Evolutionary conservation across 1,140 invertebrate genomes (phyloP).

Genomic region (Meteorus sp.): DNA sequence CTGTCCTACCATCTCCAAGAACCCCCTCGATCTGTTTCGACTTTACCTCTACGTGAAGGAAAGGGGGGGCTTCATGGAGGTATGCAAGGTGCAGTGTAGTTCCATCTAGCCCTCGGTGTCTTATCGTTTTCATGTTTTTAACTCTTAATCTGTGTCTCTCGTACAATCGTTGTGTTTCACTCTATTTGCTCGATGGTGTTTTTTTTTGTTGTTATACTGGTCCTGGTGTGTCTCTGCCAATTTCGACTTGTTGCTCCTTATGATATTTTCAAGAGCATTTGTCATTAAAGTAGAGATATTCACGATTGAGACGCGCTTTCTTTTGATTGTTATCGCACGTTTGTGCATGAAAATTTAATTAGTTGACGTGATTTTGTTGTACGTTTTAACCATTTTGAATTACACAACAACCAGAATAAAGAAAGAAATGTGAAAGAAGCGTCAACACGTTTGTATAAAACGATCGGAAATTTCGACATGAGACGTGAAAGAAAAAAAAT

Average conservation of each 20-base stretch:
- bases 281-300: no score
- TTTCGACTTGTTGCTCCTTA: slow-evolving; percentile 2
- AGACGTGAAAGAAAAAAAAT: slow-evolving; percentile 8
- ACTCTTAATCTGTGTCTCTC: slow-evolving; percentile 39
- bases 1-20: slow-evolving; percentile 96
- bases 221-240: slow-evolving; percentile 7
- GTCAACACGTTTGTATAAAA: neutral
- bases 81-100: slow-evolving; percentile 77
- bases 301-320: slow-evolving; percentile 12
- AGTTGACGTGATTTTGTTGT: slow-evolving; percentile 28
- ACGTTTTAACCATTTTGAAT: slow-evolving; percentile 8
- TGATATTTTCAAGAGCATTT: neutral
- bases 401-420: neutral
- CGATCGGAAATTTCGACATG: neutral
- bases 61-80: slow-evolving; percentile 95
- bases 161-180: slow-evolving; percentile 19
- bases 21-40: slow-evolving; percentile 95
- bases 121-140: slow-evolving; percentile 47
- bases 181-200: slow-evolving; percentile 23
- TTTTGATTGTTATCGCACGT: slow-evolving; percentile 20
- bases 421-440: neutral
- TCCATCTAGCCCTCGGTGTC: slow-evolving; percentile 59
- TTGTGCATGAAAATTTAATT: slow-evolving; percentile 36
- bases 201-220: no score
- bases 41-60: slow-evolving; percentile 95